Evolutionary conservation across 2,888 invertebrate genomes (phyloP), one percentile per base, ranked within the genome.

Genomic region (Morpho helenor): DNA sequence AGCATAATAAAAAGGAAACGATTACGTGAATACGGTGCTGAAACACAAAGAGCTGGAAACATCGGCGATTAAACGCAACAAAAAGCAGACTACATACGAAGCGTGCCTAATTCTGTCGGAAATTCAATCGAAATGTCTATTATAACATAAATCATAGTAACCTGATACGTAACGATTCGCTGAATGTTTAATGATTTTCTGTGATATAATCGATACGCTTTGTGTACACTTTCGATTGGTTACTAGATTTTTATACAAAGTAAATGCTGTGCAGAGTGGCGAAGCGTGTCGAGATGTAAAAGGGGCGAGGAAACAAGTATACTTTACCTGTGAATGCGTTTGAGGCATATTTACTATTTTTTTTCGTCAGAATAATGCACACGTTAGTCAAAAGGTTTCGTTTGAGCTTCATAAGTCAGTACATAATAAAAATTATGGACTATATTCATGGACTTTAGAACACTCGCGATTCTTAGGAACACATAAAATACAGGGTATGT

Each of bases 281-380:
- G 72, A 80, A 80, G 82, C 84, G 81, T 82, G 77, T 69, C 74
- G 63, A 54, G 64, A 78, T 82, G 78, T 84, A 83, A 84, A 83
- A 80, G 80, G 9, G 72, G 77, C 81, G 81, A 69, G 69, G 71
- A 78, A 80, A 80, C 76, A 66, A 70, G 76, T 62, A 68, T 80
- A 66, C 66, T 69, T 73, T 75, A 75, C 79, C 71, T 73, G 73
- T 73, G 77, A 79, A 78, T 1, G 16, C 16, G 16, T 16, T 16
- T 16, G 2, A 16, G 16, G 16, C 16, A 16, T 31, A 31, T 31
- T 5, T 78, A 76, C 72, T 73, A 16, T 2, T 16, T 16, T 16
- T 52, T 31, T 52, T 31, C 31, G 31, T 31, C 5, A 31, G 4
- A 31, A 23, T 23, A 23, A 23, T n/a, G n/a, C n/a, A n/a, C n/a